Evolutionary conservation across 1,140 invertebrate species (phyloP).

Genomic region (Theocolax elegans): DNA sequence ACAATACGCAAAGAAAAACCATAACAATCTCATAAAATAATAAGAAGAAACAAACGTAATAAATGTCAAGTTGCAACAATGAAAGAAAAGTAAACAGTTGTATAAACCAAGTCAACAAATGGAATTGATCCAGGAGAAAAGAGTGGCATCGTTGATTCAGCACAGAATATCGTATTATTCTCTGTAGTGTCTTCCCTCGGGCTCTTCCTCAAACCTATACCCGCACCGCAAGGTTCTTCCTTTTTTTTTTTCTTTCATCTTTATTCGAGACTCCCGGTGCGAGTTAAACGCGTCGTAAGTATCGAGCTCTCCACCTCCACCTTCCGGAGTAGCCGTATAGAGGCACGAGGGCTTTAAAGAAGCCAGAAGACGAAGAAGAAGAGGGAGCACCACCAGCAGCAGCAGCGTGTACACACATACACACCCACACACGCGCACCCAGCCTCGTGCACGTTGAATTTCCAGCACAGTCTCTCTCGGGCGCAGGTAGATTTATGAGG

Average conservation of each 20-base stretch:
- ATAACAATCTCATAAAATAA: too few relatives aligned
- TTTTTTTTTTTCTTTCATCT: neutral
- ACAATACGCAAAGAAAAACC: too few relatives aligned
- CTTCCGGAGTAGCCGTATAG: neutral
- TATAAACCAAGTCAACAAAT: too few relatives aligned
- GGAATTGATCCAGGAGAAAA: too few relatives aligned
- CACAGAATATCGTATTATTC: neutral
- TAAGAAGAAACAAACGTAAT: too few relatives aligned
- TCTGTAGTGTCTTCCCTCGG: neutral
- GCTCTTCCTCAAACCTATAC: neutral
- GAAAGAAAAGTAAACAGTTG: too few relatives aligned
- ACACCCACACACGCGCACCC: slow-evolving; percentile 48
- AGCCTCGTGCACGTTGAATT: slow-evolving; percentile 42
- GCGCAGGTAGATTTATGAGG: slow-evolving; percentile 63
- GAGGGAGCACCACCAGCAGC: neutral
- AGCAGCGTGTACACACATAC: neutral
- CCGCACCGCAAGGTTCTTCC: neutral
- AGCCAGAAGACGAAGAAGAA: neutral
- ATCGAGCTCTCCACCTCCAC: neutral
- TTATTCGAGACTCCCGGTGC: neutral
- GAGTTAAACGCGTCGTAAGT: slow-evolving; percentile 15
- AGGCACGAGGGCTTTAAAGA: slow-evolving; percentile 4
- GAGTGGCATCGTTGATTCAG: neutral
- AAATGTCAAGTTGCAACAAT: too few relatives aligned
- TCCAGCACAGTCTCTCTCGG: slow-evolving; percentile 46